Evolutionary conservation across 1,140 invertebrate genomes (phyloP), one percentile per base, ranked within the genome.

Genomic region (Drosophila nebulosa): DNA sequence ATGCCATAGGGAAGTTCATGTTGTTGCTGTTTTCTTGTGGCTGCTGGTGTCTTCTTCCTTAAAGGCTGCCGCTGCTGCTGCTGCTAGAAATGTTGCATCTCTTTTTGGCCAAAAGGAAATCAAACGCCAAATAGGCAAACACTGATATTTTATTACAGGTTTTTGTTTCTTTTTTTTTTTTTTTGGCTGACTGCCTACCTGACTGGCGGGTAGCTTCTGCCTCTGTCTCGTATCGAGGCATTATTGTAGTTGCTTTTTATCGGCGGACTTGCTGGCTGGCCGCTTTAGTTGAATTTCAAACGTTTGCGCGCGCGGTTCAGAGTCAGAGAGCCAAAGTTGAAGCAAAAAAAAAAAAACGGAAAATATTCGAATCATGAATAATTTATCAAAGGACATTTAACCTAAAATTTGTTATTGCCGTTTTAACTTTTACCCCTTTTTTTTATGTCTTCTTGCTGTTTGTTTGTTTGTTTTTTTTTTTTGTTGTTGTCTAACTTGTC

Each of bases 261-360:
- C 84, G 78, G 60, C 64, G 16, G 74, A 50, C 64, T 35, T 72
- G 66, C 53, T 61, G 65, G 75, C 64, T 79, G 64, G 71, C 55
- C 74, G 61, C 59, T 89, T 88, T 79, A 88, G 83, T 88, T 88
- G 83, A 70, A 83, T 88, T 88, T 88, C 65, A 88, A 89, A 83
- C 84, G 78, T 70, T 79, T 70, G 69, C 75, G 83, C 83, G 84
- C 83, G 78, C 83, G 75, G 84, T 88, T 66, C 7, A 46, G 2
- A 32, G 57, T 36, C 42, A 26, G 10, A 30, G 26, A 27, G 12
- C 59, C 52, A 36, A 51, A 59, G 35, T 74, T 26, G 24, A 61
- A 61, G 3, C 6, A 4, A 59, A 63, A 69, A 64, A 4, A 7
- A 6, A 59, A 63, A 67, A 64, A 52, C 50, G 36, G 56, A 57